Percentiles rank a stretch among this genome's conserved stretches.
Evolutionary conservation across 1,140 invertebrate species (phyloP).

Genomic region (Drosophila funebris): DNA sequence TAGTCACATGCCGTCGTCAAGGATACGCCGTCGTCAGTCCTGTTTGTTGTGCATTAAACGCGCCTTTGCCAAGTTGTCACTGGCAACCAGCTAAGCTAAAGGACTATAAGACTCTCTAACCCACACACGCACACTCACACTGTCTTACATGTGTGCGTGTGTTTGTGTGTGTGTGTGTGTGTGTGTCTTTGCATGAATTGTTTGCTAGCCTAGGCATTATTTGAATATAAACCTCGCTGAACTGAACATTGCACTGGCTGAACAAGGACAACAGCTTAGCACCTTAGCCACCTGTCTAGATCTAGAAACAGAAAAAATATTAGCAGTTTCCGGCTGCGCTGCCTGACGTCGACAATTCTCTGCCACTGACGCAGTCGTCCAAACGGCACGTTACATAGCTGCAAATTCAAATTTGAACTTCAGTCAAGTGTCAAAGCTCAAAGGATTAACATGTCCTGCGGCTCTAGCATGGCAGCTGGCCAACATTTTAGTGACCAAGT

Average conservation of each 20-base stretch:
- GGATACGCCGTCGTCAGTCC: slow-evolving; percentile 74
- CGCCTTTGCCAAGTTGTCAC: slow-evolving; percentile 50
- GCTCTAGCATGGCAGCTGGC: slow-evolving; percentile 38
- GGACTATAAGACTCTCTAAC: slow-evolving; percentile 27
- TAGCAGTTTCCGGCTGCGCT: slow-evolving; percentile 54
- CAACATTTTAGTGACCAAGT: slow-evolving; percentile 28
- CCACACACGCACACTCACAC: not conserved
- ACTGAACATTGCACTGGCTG: slow-evolving; percentile 16
- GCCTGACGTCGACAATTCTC: slow-evolving; percentile 22
- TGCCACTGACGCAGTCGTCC: slow-evolving; percentile 3
- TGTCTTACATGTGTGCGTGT: not conserved
- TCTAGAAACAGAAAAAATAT: slow-evolving; percentile 54
- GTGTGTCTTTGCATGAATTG: slow-evolving; percentile 47
- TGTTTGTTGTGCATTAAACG: slow-evolving; percentile 64
- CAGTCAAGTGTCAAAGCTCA: slow-evolving; percentile 82
- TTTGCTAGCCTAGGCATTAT: slow-evolving; percentile 40
- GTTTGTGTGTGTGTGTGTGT: slow-evolving; percentile 5
- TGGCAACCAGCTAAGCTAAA: slow-evolving; percentile 52
- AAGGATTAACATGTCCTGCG: slow-evolving; percentile 82
- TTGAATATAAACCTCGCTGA: slow-evolving; percentile 16
- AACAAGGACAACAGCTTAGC: slow-evolving; percentile 64
- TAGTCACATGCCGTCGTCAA: slow-evolving; percentile 83
- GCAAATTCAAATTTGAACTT: slow-evolving; percentile 81
- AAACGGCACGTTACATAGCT: slow-evolving; percentile 62
- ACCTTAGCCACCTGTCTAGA: slow-evolving; percentile 65